These are phyloP conservation scores for Pegoplata infirma DNA, from an alignment of 2,888 invertebrate genomes.

Conservation along the genomic window DNA sequence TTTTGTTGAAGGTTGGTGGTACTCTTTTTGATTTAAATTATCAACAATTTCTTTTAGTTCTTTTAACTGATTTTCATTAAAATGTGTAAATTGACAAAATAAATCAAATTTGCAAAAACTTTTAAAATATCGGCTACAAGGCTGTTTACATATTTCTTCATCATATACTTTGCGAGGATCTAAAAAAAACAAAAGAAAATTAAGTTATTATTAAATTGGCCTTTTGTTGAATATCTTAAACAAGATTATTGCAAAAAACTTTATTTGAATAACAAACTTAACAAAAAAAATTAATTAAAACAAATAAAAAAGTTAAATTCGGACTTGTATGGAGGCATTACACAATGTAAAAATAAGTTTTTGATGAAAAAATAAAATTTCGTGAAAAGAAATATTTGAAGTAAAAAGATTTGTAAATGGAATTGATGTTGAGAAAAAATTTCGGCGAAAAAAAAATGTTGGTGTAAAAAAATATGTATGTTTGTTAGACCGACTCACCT, in stretches of 20 bases:
- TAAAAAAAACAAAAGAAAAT: constrained; percentile 41
- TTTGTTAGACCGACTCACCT: too few relatives aligned
- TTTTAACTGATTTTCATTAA: constrained; percentile 67
- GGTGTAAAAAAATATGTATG: too few relatives aligned
- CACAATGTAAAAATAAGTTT: too few relatives aligned
- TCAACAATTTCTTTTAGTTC: constrained; percentile 66
- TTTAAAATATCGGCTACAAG: constrained; percentile 69
- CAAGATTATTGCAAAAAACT: too few relatives aligned
- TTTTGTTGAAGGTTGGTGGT: constrained; percentile 7
- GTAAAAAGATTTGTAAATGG: too few relatives aligned
- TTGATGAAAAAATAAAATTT: too few relatives aligned
- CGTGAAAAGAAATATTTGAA: too few relatives aligned
- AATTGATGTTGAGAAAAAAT: too few relatives aligned
- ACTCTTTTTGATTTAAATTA: constrained; percentile 23
- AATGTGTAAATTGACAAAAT: constrained; percentile 73
- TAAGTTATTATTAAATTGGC: not conserved
- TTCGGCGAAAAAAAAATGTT: too few relatives aligned
- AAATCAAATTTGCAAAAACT: constrained; percentile 72
- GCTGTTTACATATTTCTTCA: constrained; percentile 67
- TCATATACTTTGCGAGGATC: constrained; percentile 68
- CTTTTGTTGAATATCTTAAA: too few relatives aligned
- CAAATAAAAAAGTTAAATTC: too few relatives aligned
- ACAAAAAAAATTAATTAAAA: not conserved
- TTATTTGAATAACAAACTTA: not conserved
- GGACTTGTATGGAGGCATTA: too few relatives aligned